Conservation (phyloP, 2,797 vertebrate species). For the Allochrocebus solatus region DNA sequence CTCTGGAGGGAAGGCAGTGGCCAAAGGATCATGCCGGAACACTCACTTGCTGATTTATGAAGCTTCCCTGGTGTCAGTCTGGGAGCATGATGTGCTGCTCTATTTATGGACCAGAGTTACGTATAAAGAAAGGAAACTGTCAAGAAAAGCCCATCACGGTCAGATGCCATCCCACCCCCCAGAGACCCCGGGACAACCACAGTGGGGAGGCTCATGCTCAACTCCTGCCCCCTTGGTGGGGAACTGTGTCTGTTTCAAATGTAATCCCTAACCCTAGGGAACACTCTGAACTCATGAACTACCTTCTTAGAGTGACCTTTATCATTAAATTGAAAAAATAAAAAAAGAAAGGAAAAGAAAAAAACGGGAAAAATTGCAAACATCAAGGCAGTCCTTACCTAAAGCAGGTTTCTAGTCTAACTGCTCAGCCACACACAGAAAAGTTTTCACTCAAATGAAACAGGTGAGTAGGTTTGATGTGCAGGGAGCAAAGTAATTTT, state of each 20-base stretch:
- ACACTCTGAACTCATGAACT: slow-evolving; percentile 29
- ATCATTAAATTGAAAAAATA: slow-evolving; percentile 11
- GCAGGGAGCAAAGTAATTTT: background rate
- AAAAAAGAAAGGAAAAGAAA: background rate
- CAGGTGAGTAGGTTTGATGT: background rate
- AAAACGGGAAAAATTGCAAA: background rate
- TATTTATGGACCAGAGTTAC: slow-evolving; percentile 42
- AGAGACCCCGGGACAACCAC: background rate
- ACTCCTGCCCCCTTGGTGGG: background rate
- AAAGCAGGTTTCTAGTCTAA: background rate
- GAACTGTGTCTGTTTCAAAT: background rate
- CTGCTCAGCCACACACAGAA: background rate
- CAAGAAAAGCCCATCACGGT: slow-evolving; percentile 36
- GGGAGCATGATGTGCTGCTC: slow-evolving; percentile 38
- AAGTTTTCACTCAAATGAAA: background rate
- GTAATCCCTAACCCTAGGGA: background rate
- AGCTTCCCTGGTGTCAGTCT: slow-evolving; percentile 54
- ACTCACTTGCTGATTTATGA: slow-evolving; percentile 64
- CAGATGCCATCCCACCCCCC: background rate
- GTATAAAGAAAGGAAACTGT: slow-evolving; percentile 64
- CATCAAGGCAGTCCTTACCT: slow-evolving; percentile 14
- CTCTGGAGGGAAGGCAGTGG: slow-evolving; percentile 9
- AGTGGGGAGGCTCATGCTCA: background rate
- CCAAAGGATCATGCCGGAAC: slow-evolving; percentile 25
- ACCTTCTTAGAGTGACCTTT: slow-evolving; percentile 42